These are phyloP conservation scores for Aphelenchoides fujianensis DNA, from an alignment of 1,140 invertebrate species.

Conservation along the genomic window DNA sequence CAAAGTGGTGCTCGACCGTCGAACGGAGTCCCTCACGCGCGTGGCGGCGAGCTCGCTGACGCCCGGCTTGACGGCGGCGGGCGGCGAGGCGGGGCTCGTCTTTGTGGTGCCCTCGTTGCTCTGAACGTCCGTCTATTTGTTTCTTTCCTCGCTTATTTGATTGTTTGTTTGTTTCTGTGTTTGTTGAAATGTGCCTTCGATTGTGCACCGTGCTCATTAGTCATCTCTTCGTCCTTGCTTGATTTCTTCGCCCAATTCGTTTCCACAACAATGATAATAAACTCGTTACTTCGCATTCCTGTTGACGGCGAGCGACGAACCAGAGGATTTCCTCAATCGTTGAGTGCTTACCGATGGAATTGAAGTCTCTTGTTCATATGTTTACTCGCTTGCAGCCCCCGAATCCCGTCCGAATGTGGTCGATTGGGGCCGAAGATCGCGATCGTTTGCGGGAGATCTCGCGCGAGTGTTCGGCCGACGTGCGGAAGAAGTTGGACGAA, in stretches of 20 bases:
- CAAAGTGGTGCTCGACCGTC: not conserved
- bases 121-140: not conserved
- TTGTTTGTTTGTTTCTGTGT: too few relatives aligned
- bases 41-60: not conserved
- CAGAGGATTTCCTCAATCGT: too few relatives aligned
- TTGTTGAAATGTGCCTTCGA: too few relatives aligned
- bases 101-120: not conserved
- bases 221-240: too few relatives aligned
- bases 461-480: not conserved
- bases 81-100: constrained; percentile 5
- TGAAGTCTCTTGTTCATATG: not conserved
- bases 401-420: not conserved
- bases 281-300: too few relatives aligned
- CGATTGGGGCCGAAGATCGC: not conserved
- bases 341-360: not conserved
- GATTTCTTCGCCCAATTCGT: too few relatives aligned
- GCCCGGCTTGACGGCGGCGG: not conserved
- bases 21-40: not conserved
- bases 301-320: too few relatives aligned
- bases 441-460: not conserved
- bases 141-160: too few relatives aligned
- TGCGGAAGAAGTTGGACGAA: not conserved
- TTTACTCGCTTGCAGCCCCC: not conserved
- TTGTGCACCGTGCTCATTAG: too few relatives aligned
- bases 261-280: too few relatives aligned